Conservation (phyloP, 2,113 vertebrate species). For the Lagopus leucura region DNA sequence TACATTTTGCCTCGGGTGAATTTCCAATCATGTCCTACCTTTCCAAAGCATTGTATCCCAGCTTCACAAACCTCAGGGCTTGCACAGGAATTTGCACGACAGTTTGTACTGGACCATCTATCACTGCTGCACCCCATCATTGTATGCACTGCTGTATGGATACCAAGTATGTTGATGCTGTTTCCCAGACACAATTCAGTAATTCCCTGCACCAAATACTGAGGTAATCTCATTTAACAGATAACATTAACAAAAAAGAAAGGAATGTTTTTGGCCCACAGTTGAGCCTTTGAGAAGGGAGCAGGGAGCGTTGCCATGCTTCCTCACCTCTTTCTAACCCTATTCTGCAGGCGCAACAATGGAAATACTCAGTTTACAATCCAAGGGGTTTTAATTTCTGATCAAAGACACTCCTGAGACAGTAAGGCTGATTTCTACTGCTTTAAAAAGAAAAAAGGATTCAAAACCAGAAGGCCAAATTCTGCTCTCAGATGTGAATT, state of each 20-base stretch:
- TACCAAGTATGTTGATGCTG: fast-evolving
- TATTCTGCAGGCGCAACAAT: not conserved
- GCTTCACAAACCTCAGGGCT: not conserved
- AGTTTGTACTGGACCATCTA: not conserved
- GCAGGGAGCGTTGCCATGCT: not conserved
- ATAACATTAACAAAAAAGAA: not conserved
- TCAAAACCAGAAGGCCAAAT: not conserved
- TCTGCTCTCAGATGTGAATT: not conserved
- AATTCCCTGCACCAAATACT: not conserved
- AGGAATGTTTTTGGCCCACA: not conserved
- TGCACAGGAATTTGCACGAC: not conserved
- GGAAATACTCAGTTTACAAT: not conserved
- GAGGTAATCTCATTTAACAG: not conserved
- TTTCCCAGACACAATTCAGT: not conserved
- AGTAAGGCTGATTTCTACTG: not conserved
- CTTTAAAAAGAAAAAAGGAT: not conserved
- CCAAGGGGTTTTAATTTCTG: not conserved
- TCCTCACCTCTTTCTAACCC: not conserved
- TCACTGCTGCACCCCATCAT: not conserved
- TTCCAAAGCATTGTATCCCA: not conserved
- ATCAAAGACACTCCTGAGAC: not conserved
- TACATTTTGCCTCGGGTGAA: not conserved
- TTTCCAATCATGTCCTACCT: not conserved
- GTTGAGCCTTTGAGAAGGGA: not conserved
- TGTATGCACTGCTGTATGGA: not conserved